Evolutionary conservation across 2,797 vertebrate species (phyloP), one percentile per base, ranked within the genome.

Genomic region (Chelon auratus): DNA sequence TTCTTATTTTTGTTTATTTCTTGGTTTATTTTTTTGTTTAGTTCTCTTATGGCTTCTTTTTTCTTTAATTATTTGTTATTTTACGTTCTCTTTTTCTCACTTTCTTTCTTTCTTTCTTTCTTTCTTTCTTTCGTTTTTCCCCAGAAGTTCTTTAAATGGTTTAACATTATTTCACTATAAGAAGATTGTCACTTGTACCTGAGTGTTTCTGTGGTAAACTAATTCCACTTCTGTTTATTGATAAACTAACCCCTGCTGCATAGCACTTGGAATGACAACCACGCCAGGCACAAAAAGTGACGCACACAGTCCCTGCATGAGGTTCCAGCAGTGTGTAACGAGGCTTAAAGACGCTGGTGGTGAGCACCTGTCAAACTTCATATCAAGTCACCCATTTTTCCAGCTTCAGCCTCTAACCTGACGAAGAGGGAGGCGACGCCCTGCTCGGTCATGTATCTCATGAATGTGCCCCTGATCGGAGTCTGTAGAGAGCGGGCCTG

Each of bases 361-460:
- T n/a, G 26, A 92, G 91, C 95, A 96, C 93, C 95, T 96, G 95
- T 94, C 95, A 90, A 90, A 91, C 93, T 92, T 94, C 95, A 93
- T 93, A 94, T 95, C 94, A 91, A 90, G 93, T 93, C 90, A 80
- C 92, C 48, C 82, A 63, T 83, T 87, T 88, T 89, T 83, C 84
- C 82, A 77, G 68, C 82, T 68, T 72, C 50, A 88, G 92, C 78
- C 81, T 89, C 91, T 82, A 86, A 92, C 75, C 78, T 54, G 68
- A 74, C 64, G 37, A 13, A 40, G 73, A 14, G 58, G 54, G 30
- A 17, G 69, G 39, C 40, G 73, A 63, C 39, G 12, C 62, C 63
- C 72, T 67, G 0, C 12, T 2, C 68, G 3, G 71, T 75, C 68
- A 53, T 7, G 36, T 68, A 73, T 74, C 81, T 54, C 62, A 17